Evolutionary conservation across 2,888 invertebrate genomes (phyloP).

Genomic region (Plagiodera versicolora): DNA sequence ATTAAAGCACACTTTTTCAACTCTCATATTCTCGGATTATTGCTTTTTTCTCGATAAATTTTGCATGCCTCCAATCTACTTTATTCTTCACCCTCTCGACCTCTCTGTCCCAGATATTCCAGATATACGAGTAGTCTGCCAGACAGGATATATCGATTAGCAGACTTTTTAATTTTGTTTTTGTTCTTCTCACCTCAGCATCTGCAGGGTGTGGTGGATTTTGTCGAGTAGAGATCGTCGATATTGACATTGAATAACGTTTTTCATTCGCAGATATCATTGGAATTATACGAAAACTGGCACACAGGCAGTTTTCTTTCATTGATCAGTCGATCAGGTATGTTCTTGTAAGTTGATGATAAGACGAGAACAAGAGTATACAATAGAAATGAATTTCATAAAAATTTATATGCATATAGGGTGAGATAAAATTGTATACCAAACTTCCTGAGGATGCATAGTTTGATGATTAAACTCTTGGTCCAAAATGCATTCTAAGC

Average conservation of each 20-base stretch:
- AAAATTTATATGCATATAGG: too few species aligned
- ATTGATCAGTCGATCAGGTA: too few species aligned
- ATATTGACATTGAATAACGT: neutral
- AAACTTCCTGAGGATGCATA: too few species aligned
- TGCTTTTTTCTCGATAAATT: conserved; percentile 26
- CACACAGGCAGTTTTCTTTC: neutral
- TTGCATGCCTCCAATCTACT: conserved; percentile 23
- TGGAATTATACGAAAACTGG: neutral
- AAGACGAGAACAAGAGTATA: too few species aligned
- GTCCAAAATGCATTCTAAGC: too few species aligned
- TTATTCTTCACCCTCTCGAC: conserved; percentile 18
- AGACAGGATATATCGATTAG: conserved; percentile 30
- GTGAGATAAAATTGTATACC: too few species aligned
- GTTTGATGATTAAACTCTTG: too few species aligned
- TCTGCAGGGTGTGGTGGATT: conserved; percentile 19
- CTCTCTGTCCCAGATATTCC: conserved; percentile 23
- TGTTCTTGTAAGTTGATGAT: too few species aligned
- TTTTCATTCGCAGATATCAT: neutral
- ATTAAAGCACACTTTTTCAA: conserved; percentile 15
- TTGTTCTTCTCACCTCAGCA: conserved; percentile 25
- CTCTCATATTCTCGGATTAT: conserved; percentile 15
- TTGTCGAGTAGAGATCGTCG: neutral
- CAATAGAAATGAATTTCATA: too few species aligned
- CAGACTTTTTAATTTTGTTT: conserved; percentile 29
- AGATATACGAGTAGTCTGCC: conserved; percentile 24